phyloP scores from a whole-genome alignment of 2,113 vertebrate species.

The Todiramphus chloris region DNA sequence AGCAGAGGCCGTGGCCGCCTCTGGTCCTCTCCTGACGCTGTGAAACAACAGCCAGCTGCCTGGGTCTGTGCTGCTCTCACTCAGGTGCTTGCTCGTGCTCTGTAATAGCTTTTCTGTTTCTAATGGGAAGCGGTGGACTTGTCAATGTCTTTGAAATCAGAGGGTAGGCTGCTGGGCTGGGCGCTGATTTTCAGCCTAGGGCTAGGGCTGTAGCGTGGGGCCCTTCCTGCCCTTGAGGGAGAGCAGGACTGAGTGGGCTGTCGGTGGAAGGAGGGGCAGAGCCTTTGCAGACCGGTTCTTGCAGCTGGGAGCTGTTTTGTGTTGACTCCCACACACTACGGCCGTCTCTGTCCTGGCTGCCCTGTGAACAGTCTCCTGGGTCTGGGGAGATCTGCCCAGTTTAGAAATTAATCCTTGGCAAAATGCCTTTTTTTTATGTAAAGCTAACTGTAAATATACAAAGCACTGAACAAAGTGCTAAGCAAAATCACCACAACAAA shows the following conservation, averaged over 20 bases:
- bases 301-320: background rate
- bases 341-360: background rate
- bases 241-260: background rate
- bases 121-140: constrained; percentile 21
- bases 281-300: background rate
- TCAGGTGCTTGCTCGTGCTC: background rate
- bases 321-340: background rate
- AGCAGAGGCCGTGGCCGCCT: background rate
- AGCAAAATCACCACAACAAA: no score
- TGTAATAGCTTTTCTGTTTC: constrained; percentile 13
- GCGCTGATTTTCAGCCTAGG: background rate
- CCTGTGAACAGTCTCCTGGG: background rate
- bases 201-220: background rate
- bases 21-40: background rate
- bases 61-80: background rate
- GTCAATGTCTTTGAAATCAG: background rate
- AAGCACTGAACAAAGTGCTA: background rate
- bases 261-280: fast-evolving
- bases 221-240: background rate
- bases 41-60: fast-evolving
- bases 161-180: background rate
- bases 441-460: background rate
- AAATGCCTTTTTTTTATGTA: background rate
- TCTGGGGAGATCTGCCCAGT: background rate
- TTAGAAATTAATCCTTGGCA: background rate